Evolutionary conservation across 2,797 vertebrate genomes (phyloP), one percentile per base, ranked within the genome.

Genomic region (Capromys pilorides): DNA sequence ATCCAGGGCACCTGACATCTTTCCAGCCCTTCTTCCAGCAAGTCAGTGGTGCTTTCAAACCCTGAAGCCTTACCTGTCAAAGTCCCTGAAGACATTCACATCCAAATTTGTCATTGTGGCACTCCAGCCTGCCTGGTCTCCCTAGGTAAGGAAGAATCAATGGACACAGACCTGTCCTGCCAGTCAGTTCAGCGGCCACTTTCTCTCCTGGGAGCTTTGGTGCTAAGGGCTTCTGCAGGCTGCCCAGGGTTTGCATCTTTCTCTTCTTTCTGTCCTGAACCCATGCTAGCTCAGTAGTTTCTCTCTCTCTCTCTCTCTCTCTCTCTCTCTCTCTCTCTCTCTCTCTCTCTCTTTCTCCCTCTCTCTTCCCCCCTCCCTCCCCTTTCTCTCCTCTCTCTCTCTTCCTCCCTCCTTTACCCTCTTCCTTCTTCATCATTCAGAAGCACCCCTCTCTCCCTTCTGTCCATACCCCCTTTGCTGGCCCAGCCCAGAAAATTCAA

Each of bases 401-500:
- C 51, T 10, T 22, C 24, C 75, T 54, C 33, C 77, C 16, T 13
- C 14, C 11, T 28, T 6, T 19, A 57, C 14, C 69, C 2, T 28
- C 7, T 31, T 49, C 41, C 71, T 7, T 78, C 22, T 61, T 67
- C 24, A 67, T 78, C 86, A 78, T 24, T 91, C 88, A 71, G 51
- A 95, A 89, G 54, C 77, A 51, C 86, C 87, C 64, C 10, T 86
- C 95, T 69, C 81, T 93, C 57, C 80, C 67, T 92, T 82, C 54
- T 84, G 5, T 86, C 71, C 85, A n/a, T 84, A 4, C 86, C 77
- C 61, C 18, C 57, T 96, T 83, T 6, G 13, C 84, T 31, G 86
- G 92, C 84, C 96, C 59, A 75, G 88, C 94, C 94, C 14, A 62
- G n/a, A 90, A 91, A 64, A 92, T 80, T 86, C 88, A 94, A 95